phyloP scores from a whole-genome alignment of 2,113 vertebrate species.

The Gallinago undulata region DNA sequence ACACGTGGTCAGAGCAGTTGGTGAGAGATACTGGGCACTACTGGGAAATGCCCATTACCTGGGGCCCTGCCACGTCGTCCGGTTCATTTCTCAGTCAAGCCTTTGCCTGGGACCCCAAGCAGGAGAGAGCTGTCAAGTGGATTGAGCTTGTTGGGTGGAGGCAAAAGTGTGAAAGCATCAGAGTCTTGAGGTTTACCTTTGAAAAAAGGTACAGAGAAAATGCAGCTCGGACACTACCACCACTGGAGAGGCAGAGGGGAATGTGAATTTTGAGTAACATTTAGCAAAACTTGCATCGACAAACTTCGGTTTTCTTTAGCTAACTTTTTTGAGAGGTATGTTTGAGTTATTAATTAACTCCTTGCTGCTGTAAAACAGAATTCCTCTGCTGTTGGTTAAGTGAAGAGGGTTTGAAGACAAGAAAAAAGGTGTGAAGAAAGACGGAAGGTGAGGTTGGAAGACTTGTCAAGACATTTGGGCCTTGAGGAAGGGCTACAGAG shows the following conservation, averaged over 20 bases:
- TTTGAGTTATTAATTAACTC: neutral
- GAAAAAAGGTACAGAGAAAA: neutral
- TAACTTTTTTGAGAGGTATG: neutral
- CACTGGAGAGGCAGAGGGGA: neutral
- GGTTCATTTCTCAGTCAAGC: neutral
- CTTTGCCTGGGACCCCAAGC: neutral
- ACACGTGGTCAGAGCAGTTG: accelerated
- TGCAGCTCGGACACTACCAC: neutral
- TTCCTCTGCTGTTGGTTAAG: neutral
- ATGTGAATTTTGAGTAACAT: neutral
- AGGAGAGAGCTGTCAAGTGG: neutral
- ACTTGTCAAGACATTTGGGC: neutral
- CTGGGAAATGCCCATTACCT: neutral
- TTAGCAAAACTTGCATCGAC: neutral
- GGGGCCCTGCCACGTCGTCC: accelerated
- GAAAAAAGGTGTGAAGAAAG: neutral
- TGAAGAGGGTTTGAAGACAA: neutral
- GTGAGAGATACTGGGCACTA: neutral
- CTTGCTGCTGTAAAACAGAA: neutral
- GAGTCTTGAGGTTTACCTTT: neutral
- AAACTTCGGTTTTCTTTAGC: neutral
- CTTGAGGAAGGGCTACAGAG: neutral
- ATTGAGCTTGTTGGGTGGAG: neutral
- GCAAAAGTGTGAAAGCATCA: neutral
- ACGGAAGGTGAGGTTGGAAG: neutral